Conservation (phyloP, 2,113 vertebrate genomes). For the Cololabis saira region DNA sequence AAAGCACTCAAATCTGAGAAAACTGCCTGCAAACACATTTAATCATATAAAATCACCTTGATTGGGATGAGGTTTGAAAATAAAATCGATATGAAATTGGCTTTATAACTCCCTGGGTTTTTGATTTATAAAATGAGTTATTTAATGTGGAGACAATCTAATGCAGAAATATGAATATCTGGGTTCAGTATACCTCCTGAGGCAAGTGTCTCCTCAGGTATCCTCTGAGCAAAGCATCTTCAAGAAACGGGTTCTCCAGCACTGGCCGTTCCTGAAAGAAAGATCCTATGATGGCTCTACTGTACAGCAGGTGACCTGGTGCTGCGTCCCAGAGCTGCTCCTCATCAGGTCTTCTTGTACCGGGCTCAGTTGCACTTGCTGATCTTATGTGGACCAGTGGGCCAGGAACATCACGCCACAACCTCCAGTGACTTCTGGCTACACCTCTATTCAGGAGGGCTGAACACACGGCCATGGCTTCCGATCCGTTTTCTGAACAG, state of each 20-base stretch:
- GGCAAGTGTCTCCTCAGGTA: conserved; percentile 82
- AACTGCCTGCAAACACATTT: conserved; percentile 59
- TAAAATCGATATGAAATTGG: too few relatives aligned
- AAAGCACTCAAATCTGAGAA: conserved; percentile 80
- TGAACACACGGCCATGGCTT: conserved; percentile 43
- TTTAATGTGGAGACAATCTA: not conserved
- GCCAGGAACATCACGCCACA: conserved; percentile 1
- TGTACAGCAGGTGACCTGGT: conserved; percentile 34
- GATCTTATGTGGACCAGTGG: conserved; percentile 30
- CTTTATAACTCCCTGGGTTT: too few relatives aligned
- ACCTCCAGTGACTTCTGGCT: conserved; percentile 10
- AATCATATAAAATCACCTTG: not conserved
- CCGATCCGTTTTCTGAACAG: conserved; percentile 2
- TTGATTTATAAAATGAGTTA: too few relatives aligned
- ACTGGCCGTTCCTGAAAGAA: conserved; percentile 80
- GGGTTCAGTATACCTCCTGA: conserved; percentile 65
- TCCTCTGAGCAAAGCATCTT: conserved; percentile 80
- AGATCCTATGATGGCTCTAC: conserved; percentile 52
- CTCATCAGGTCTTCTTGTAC: conserved; percentile 29
- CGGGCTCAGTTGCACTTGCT: conserved; percentile 24
- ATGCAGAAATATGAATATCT: not conserved
- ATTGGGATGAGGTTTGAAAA: not conserved
- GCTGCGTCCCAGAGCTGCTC: conserved; percentile 37
- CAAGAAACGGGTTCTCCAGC: conserved; percentile 79
- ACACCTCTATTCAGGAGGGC: conserved; percentile 10